Evolutionary conservation across 2,797 vertebrate species (phyloP), one percentile per base, ranked within the genome.

Genomic region (Halcyon smyrnensis): DNA sequence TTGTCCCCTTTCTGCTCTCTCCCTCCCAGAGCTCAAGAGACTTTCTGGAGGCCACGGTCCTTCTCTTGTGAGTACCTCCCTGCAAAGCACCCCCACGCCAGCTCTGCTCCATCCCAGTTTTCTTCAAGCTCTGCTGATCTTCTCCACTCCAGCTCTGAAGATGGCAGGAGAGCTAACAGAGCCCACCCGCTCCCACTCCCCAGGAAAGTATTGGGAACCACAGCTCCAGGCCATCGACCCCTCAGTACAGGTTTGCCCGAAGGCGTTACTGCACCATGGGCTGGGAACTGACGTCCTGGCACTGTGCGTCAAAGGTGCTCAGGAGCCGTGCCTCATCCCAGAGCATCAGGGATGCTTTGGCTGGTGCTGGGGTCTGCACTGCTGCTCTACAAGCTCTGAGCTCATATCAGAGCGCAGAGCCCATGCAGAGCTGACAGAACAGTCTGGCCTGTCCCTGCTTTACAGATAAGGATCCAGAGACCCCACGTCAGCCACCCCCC

Each of bases 51-150:
- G 14, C 37, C 78, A 73, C 67, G 7, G 3, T 25, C 81, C 23
- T 96, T 96, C 54, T 94, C 90, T 70, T 96, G 96, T 97, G 86
- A 96, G 96, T 95, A 96, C 36, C 34, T 25, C 21, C 12, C 54
- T 67, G 32, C 4, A 14, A 80, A 67, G 23, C 16, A 4, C 9
- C 15, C 27, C 8, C 18, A 30, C 25, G 9, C 23, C 10, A 4
- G 14, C 25, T 76, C 89, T 87, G 27, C 14, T 70, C 89, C 77
- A 73, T 25, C 9, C 11, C 15, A 19, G 41, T 59, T 37, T 12
- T 84, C 57, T 57, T 41, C 8, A 15, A 50, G 3, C 15, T 87
- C 46, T 69, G 30, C 36, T 83, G 32, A 30, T 73, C 50, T 87
- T 84, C 51, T 28, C 48, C 36, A 9, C 17, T 96, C 20, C 83